Evolutionary conservation across 2,797 vertebrate genomes (phyloP).

Genomic region (Geotrypetes seraphini): DNA sequence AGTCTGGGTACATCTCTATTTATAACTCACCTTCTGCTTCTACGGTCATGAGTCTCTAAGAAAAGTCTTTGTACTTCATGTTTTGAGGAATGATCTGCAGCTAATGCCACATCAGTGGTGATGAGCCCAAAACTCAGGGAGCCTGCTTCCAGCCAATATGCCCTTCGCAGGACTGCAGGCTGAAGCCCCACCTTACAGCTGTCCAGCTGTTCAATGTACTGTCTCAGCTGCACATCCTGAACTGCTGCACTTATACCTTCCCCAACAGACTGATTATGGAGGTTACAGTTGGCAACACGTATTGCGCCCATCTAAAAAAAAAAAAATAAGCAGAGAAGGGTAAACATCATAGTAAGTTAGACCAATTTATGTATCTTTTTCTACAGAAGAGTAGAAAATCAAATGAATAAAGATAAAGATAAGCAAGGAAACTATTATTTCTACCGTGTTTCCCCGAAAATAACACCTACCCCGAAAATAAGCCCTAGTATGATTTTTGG

Average conservation of each 20-base stretch:
- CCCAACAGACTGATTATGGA: constrained; percentile 91
- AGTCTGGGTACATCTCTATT: neutral
- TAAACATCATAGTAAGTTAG: too few species aligned
- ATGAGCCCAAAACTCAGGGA: constrained; percentile 85
- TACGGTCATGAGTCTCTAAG: constrained; percentile 80
- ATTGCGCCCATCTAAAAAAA: constrained; percentile 70
- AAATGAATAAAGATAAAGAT: too few species aligned
- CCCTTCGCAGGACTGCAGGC: constrained; percentile 74
- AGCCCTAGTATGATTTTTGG: too few species aligned
- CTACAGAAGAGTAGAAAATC: too few species aligned
- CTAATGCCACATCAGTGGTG: constrained; percentile 87
- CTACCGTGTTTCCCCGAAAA: too few species aligned
- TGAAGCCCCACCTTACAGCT: constrained; percentile 63
- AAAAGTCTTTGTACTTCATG: constrained; percentile 89
- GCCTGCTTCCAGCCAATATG: constrained; percentile 91
- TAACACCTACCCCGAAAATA: too few species aligned
- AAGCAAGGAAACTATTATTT: too few species aligned
- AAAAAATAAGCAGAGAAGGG: too few species aligned
- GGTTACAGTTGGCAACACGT: constrained; percentile 87
- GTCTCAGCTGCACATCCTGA: constrained; percentile 81
- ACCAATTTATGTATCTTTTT: too few species aligned
- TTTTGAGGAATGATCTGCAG: constrained; percentile 85
- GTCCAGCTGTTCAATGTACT: constrained; percentile 81
- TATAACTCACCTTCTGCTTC: constrained; percentile 77
- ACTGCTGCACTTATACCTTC: constrained; percentile 90